Conservation (phyloP, 1,140 invertebrate genomes). For the Laodelphax striatellus region DNA sequence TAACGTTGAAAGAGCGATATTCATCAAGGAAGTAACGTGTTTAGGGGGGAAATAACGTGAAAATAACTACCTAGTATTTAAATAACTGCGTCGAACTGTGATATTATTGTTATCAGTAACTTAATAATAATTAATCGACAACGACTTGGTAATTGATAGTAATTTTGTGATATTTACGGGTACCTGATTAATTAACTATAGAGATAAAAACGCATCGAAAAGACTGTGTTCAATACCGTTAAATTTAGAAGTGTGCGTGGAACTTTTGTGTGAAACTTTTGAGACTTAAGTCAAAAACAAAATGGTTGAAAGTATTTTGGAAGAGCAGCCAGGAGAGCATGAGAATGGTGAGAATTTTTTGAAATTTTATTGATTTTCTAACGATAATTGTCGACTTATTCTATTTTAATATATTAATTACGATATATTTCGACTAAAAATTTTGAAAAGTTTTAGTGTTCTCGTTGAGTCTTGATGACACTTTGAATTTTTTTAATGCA, state of each 20-base stretch:
- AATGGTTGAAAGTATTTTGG: slow-evolving; percentile 11
- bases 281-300: not conserved
- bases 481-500: not conserved
- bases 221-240: slow-evolving; percentile 7
- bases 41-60: too few relatives aligned
- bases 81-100: too few relatives aligned
- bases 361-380: not conserved
- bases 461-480: not conserved
- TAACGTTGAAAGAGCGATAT: too few relatives aligned
- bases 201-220: not conserved
- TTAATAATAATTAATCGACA: too few relatives aligned
- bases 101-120: too few relatives aligned
- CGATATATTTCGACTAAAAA: not conserved
- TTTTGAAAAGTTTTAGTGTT: not conserved
- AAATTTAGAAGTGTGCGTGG: not conserved
- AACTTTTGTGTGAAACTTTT: not conserved
- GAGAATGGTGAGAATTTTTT: not conserved
- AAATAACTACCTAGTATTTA: too few relatives aligned
- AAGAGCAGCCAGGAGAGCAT: not conserved
- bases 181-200: slow-evolving; percentile 5
- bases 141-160: not conserved
- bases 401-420: not conserved
- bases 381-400: not conserved
- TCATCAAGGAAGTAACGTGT: too few relatives aligned
- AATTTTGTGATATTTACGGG: slow-evolving; percentile 3